These are phyloP conservation scores for Mormyrops boulengeri DNA, from an alignment of 2,797 vertebrate species.

Conservation along the genomic window DNA sequence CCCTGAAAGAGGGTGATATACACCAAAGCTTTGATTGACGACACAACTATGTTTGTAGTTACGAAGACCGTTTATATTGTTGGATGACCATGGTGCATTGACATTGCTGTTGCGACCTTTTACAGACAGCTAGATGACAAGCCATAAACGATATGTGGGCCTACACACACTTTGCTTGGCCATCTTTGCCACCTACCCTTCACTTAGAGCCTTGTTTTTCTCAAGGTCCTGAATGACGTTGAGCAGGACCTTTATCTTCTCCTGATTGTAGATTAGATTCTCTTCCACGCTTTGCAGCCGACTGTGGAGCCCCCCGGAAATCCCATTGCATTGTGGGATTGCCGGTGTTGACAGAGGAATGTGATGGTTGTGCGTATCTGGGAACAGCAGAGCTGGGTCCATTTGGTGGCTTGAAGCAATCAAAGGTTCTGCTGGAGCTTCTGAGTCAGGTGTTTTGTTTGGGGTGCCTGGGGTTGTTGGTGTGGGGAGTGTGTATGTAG, in stretches of 20 bases:
- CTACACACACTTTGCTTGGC: neutral
- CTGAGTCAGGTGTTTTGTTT: slow-evolving; percentile 3
- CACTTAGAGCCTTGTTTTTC: slow-evolving; percentile 87
- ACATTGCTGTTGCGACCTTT: neutral
- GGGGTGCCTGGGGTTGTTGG: neutral
- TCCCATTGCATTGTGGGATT: slow-evolving; percentile 62
- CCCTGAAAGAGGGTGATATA: neutral
- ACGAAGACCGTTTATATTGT: neutral
- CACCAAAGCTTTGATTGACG: neutral
- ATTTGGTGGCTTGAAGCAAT: neutral
- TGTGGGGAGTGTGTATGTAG: neutral
- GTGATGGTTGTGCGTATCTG: slow-evolving; percentile 37
- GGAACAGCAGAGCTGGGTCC: slow-evolving; percentile 24
- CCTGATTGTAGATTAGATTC: slow-evolving; percentile 86
- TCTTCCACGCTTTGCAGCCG: slow-evolving; percentile 87
- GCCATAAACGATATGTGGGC: neutral
- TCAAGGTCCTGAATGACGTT: slow-evolving; percentile 98
- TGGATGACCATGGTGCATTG: neutral
- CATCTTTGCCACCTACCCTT: slow-evolving; percentile 73
- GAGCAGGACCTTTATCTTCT: slow-evolving; percentile 97
- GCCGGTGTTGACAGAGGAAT: slow-evolving; percentile 2
- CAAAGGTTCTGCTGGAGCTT: neutral
- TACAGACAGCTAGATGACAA: neutral
- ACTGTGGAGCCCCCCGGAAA: slow-evolving; percentile 63
- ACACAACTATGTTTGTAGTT: neutral